Evolutionary conservation across 92 coral and sea anemone genomes (phyloP).

Genomic region (Diadumene lineata): DNA sequence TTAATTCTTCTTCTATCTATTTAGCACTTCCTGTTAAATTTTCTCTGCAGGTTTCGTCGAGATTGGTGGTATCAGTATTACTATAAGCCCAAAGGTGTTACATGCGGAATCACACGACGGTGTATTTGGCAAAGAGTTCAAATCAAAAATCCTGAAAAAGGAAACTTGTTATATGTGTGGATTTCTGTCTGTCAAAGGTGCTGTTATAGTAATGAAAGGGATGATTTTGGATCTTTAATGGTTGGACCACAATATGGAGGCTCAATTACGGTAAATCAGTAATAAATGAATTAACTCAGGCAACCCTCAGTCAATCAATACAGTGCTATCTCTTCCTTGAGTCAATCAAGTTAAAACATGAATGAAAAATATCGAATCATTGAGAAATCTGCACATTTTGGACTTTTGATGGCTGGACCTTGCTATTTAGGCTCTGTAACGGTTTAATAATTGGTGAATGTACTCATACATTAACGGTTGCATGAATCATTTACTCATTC

Average conservation of each 20-base stretch:
- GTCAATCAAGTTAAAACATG: too few relatives aligned
- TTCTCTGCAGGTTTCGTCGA: constrained; percentile 1
- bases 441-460: too few relatives aligned
- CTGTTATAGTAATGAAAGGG: background rate
- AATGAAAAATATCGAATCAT: too few relatives aligned
- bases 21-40: background rate
- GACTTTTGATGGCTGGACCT: background rate
- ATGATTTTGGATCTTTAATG: background rate
- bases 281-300: too few relatives aligned
- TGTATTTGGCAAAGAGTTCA: background rate
- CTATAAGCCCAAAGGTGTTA: background rate
- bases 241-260: background rate
- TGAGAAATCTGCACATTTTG: too few relatives aligned
- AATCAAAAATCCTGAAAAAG: background rate
- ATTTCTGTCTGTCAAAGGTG: background rate
- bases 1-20: too few relatives aligned
- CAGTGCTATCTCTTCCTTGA: too few relatives aligned
- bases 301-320: too few relatives aligned
- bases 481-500: background rate
- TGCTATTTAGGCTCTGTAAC: too few relatives aligned
- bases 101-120: background rate
- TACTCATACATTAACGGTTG: too few relatives aligned
- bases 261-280: background rate
- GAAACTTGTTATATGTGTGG: background rate
- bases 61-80: background rate